phyloP scores from a whole-genome alignment of 2,797 vertebrate species.

The Novumbra hubbsi region DNA sequence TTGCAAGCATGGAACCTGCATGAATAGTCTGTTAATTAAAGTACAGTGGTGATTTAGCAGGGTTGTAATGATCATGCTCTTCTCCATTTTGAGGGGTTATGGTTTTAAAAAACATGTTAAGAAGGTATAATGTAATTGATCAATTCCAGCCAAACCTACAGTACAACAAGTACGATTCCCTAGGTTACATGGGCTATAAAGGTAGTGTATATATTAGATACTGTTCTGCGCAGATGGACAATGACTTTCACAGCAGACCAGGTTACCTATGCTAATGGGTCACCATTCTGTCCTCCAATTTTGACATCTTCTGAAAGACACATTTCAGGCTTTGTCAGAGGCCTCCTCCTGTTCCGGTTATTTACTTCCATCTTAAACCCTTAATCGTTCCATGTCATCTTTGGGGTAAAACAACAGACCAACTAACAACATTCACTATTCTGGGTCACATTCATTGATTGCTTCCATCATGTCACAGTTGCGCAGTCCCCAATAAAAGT shows the following conservation, averaged over 20 bases:
- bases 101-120: not conserved
- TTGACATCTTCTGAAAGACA: not conserved
- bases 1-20: not conserved
- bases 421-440: constrained; percentile 1
- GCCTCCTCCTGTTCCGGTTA: not conserved
- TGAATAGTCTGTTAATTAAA: not conserved
- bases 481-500: not conserved
- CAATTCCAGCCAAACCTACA: not conserved
- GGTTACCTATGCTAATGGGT: not conserved
- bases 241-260: constrained; percentile 3
- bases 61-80: not conserved
- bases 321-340: not conserved
- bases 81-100: not conserved
- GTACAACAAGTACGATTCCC: not conserved
- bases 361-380: not conserved
- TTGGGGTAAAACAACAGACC: not conserved
- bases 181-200: constrained; percentile 1
- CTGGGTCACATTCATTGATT: not conserved
- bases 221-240: not conserved
- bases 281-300: not conserved
- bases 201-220: not conserved
- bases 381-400: not conserved
- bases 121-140: not conserved
- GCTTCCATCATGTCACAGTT: not conserved
- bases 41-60: not conserved